Conservation (phyloP, 2,888 invertebrate species). For the Mantis religiosa region DNA sequence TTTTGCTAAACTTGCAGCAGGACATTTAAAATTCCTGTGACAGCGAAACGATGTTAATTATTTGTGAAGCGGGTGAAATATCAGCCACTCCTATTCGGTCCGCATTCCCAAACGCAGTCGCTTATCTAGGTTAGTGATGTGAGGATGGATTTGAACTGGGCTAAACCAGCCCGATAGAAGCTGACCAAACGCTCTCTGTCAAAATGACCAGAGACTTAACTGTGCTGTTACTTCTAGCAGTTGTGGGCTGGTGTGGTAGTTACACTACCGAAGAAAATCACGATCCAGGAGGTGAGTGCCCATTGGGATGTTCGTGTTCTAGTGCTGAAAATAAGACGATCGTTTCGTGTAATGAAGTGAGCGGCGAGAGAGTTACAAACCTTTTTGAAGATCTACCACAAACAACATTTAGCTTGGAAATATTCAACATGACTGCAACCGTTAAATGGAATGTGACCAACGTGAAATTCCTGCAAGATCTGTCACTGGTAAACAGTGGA, state of each 20-base stretch:
- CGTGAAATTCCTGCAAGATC: neutral
- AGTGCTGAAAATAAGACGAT: neutral
- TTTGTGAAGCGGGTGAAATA: neutral
- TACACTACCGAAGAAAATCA: neutral
- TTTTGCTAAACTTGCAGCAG: neutral
- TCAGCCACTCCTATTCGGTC: too few relatives aligned
- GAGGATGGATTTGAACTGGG: neutral
- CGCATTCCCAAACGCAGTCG: too few relatives aligned
- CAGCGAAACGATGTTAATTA: neutral
- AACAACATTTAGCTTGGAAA: neutral
- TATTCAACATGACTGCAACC: neutral
- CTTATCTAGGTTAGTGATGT: neutral
- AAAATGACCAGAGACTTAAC: neutral
- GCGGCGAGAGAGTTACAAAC: neutral
- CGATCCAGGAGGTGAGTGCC: neutral
- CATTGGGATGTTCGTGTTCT: constrained; percentile 12
- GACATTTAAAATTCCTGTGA: neutral
- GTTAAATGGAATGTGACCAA: neutral
- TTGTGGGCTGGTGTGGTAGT: neutral
- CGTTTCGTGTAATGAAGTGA: neutral
- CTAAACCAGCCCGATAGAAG: neutral
- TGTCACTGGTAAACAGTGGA: neutral
- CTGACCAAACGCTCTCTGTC: neutral
- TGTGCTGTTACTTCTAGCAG: neutral
- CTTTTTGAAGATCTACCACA: neutral